Conservation (phyloP, 2,888 invertebrate species). For the Cephus sareptanus region DNA sequence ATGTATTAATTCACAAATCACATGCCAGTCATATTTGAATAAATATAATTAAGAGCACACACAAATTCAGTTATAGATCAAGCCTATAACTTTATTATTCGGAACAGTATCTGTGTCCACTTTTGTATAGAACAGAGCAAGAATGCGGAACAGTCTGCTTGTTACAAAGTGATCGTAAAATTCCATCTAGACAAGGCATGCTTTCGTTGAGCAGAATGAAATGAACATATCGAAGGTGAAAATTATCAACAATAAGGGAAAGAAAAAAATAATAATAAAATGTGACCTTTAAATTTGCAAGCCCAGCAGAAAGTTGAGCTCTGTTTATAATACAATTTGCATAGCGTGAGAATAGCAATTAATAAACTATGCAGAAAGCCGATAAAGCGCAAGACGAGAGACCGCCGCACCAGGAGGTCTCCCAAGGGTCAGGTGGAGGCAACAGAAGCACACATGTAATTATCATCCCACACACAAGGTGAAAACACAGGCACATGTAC, state of each 20-base stretch:
- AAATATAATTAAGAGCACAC: background rate
- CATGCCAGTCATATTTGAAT: background rate
- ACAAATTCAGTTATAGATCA: background rate
- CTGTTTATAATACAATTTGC: background rate
- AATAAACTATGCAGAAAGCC: background rate
- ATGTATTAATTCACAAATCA: background rate
- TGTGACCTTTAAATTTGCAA: background rate
- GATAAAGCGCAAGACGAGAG: background rate
- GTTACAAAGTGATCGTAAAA: background rate
- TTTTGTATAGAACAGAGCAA: background rate
- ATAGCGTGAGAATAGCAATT: background rate
- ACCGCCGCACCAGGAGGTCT: constrained; percentile 17
- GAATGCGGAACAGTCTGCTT: background rate
- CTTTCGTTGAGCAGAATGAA: background rate
- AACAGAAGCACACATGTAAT: constrained; percentile 32
- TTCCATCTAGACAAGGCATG: background rate
- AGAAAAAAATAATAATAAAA: background rate
- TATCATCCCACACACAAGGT: constrained; percentile 41
- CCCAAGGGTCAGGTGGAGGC: constrained; percentile 5
- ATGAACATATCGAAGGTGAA: background rate
- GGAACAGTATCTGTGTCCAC: background rate
- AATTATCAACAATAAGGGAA: background rate
- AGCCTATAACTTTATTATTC: background rate
- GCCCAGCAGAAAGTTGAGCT: background rate
- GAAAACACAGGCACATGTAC: constrained; percentile 49